Percentiles rank a stretch among this genome's conserved stretches.
Conservation (phyloP, 2,113 vertebrate species). For the Mohoua ochrocephala region DNA sequence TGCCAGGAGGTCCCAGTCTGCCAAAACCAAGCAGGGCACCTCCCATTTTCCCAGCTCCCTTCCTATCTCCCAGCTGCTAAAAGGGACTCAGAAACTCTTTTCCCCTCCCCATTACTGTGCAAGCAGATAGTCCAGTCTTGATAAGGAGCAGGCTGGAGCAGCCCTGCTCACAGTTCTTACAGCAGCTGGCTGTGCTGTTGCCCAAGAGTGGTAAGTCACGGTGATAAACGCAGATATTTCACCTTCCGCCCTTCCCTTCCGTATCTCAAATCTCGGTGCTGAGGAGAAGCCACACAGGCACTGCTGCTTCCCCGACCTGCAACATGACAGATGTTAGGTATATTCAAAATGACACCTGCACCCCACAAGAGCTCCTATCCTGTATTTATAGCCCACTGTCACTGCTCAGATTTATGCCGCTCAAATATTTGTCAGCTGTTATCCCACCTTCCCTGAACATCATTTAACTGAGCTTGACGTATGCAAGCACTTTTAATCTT, state of each 20-base stretch:
- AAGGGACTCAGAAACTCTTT: not conserved
- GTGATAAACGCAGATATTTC: not conserved
- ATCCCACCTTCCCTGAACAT: not conserved
- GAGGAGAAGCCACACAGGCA: not conserved
- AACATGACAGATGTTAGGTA: not conserved
- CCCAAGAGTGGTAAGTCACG: not conserved
- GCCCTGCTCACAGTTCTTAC: not conserved
- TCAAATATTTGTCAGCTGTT: conserved; percentile 56
- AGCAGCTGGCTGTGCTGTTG: not conserved
- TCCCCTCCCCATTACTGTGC: not conserved
- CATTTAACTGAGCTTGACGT: conserved; percentile 1
- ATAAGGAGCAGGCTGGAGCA: not conserved
- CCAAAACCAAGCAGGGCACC: not conserved
- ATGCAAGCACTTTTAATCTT: conserved; percentile 37
- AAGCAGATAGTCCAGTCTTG: not conserved
- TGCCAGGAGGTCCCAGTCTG: not conserved
- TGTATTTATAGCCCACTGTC: conserved; percentile 23
- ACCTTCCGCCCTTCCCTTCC: not conserved
- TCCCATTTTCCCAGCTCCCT: not conserved
- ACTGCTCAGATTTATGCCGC: not conserved
- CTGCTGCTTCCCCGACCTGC: not conserved
- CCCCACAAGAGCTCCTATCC: not conserved
- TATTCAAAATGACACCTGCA: not conserved
- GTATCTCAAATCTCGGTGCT: not conserved
- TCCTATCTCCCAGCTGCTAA: not conserved